These are phyloP conservation scores for Atta cephalotes DNA, from an alignment of 1,140 invertebrate genomes.

Conservation along the genomic window DNA sequence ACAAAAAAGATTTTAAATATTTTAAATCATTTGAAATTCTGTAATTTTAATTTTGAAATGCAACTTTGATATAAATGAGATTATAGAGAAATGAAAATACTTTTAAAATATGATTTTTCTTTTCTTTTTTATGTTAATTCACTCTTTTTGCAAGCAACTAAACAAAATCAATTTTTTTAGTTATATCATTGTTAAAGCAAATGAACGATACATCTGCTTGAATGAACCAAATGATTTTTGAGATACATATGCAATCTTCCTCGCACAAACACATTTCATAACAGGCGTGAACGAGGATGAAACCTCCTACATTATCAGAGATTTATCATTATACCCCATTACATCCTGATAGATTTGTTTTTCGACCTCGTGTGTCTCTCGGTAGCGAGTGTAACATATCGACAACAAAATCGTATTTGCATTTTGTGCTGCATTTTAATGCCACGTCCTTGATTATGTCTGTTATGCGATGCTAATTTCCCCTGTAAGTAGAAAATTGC, in stretches of 20 bases:
- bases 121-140: too few relatives aligned
- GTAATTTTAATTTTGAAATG: too few relatives aligned
- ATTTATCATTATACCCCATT: slow-evolving; percentile 36
- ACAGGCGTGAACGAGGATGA: neutral
- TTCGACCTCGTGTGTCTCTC: neutral
- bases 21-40: too few relatives aligned
- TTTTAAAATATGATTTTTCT: too few relatives aligned
- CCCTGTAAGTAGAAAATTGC: slow-evolving; percentile 32
- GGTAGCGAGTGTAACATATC: slow-evolving; percentile 5
- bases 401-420: slow-evolving; percentile 55
- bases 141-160: too few relatives aligned
- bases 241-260: neutral
- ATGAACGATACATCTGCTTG: neutral
- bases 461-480: slow-evolving; percentile 51
- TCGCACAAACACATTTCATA: slow-evolving; percentile 17
- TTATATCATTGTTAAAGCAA: too few relatives aligned
- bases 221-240: slow-evolving; percentile 31
- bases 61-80: too few relatives aligned
- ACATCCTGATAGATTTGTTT: slow-evolving; percentile 55
- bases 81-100: too few relatives aligned
- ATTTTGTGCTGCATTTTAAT: slow-evolving; percentile 41
- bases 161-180: too few relatives aligned
- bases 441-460: slow-evolving; percentile 38
- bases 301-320: slow-evolving; percentile 4
- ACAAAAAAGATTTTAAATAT: too few relatives aligned